Conservation (phyloP, 2,113 vertebrate genomes). For the Chaetura pelagica region DNA sequence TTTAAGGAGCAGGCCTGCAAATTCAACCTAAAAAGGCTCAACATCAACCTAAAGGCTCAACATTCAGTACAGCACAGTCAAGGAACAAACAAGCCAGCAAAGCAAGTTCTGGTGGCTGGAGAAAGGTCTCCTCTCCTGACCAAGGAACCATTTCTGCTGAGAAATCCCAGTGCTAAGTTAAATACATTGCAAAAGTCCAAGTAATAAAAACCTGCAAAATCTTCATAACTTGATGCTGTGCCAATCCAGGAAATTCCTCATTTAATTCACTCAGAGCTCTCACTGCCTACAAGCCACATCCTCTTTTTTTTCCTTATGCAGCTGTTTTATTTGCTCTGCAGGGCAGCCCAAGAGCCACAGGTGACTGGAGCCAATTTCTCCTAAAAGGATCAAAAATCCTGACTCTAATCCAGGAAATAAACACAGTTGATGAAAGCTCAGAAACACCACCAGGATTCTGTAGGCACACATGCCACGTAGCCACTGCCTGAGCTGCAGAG, state of each 20-base stretch:
- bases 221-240: not conserved
- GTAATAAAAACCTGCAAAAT: not conserved
- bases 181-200: not conserved
- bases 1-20: not conserved
- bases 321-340: not conserved
- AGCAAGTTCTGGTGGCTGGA: not conserved
- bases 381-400: not conserved
- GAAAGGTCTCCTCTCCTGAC: not conserved
- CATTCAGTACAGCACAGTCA: not conserved
- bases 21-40: not conserved
- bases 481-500: accelerated
- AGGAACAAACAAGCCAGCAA: not conserved
- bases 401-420: not conserved
- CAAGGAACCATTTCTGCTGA: accelerated
- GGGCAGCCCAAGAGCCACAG: not conserved
- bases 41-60: not conserved
- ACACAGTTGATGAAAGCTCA: accelerated
- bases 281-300: not conserved
- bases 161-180: not conserved
- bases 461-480: not conserved
- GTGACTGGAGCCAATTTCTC: not conserved
- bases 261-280: not conserved
- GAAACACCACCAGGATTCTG: not conserved
- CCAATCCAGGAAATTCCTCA: not conserved
- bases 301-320: too few relatives aligned